Evolutionary conservation across 2,888 invertebrate species (phyloP).

Genomic region (Agrotis segetum): DNA sequence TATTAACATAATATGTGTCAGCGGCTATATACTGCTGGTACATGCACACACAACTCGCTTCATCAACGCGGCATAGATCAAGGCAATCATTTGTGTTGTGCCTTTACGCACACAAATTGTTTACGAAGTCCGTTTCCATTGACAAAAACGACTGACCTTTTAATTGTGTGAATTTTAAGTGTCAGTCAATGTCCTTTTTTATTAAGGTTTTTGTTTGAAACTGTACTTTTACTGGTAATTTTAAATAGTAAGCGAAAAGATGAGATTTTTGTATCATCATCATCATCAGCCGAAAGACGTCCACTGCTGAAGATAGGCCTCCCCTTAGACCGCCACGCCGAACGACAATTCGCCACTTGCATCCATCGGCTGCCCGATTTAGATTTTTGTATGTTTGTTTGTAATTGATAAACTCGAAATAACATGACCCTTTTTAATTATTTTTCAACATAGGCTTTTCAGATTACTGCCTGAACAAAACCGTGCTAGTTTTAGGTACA

Average conservation of each 20-base stretch:
- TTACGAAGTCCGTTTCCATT: slow-evolving; percentile 58
- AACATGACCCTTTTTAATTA: too few species aligned
- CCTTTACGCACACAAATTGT: slow-evolving; percentile 48
- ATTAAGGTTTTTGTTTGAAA: not conserved
- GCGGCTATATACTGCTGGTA: slow-evolving; percentile 28
- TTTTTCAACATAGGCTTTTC: too few species aligned
- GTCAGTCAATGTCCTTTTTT: slow-evolving; percentile 3
- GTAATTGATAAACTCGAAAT: too few species aligned
- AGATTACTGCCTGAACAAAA: too few species aligned
- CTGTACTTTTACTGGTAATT: not conserved
- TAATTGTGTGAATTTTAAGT: slow-evolving; percentile 27
- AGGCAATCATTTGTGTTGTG: slow-evolving; percentile 70
- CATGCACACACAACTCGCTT: slow-evolving; percentile 46
- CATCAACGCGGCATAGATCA: slow-evolving; percentile 74
- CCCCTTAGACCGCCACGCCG: too few species aligned
- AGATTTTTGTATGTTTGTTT: too few species aligned
- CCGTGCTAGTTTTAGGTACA: not conserved
- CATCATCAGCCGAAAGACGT: too few species aligned
- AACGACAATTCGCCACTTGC: too few species aligned
- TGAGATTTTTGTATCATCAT: too few species aligned
- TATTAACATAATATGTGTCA: slow-evolving; percentile 38
- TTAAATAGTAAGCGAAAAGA: too few species aligned
- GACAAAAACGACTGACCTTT: slow-evolving; percentile 42
- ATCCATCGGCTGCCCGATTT: too few species aligned
- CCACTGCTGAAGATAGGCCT: too few species aligned